Conservation (phyloP, 2,113 vertebrate genomes). For the Saguinus midas region DNA sequence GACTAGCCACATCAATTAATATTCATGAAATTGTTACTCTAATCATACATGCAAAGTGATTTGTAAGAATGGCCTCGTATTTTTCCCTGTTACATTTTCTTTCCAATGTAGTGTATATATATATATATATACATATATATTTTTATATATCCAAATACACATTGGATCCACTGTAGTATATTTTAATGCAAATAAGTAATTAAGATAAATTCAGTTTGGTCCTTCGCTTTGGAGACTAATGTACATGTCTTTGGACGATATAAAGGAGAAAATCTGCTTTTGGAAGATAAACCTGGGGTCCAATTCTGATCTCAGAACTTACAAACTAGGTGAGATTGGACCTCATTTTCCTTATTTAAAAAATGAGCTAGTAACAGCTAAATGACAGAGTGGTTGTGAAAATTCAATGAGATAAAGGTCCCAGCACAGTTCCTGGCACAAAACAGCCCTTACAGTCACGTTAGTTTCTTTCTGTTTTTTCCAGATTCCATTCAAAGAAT, state of each 20-base stretch:
- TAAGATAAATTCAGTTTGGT: neutral
- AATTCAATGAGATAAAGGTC: conserved; percentile 2
- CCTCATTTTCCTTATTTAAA: conserved; percentile 7
- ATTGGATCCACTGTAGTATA: neutral
- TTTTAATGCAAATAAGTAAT: conserved; percentile 10
- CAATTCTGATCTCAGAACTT: neutral
- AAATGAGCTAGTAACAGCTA: neutral
- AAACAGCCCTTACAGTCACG: neutral
- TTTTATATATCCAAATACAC: neutral
- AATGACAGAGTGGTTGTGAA: neutral
- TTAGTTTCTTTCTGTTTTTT: neutral
- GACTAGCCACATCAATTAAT: neutral
- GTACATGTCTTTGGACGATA: neutral
- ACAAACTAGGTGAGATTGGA: neutral
- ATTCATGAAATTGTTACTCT: neutral
- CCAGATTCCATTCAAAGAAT: conserved; percentile 16
- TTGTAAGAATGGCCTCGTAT: neutral
- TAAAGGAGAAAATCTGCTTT: neutral
- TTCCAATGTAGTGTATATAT: neutral
- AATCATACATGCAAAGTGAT: neutral
- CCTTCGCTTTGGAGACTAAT: conserved; percentile 11
- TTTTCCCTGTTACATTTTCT: conserved; percentile 19
- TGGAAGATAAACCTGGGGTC: neutral
- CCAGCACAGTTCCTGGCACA: neutral
- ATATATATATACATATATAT: no score